Evolutionary conservation across 2,888 invertebrate genomes (phyloP), one percentile per base, ranked within the genome.

Genomic region (Hyposoter dolosus): DNA sequence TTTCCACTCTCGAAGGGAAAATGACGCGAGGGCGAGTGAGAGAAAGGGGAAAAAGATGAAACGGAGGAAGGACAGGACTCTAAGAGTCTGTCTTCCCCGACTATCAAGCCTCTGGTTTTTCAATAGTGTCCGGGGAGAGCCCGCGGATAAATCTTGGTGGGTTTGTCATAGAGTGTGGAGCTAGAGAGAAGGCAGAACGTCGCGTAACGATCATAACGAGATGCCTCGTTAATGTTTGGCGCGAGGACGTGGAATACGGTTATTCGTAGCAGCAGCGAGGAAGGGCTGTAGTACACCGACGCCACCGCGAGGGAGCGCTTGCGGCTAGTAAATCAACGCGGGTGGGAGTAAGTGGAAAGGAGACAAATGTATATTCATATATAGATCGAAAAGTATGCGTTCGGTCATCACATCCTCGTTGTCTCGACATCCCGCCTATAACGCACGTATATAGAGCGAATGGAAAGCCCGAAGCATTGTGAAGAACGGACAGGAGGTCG

Each of bases 191-290:
- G 32, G 19, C 78, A 28, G 35, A 4, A 53, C 76, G 76, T 75
- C 77, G 79, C 75, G 88, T 88, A 90, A 89, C 88, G 89, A 90
- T 90, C 91, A 87, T 92, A 93, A 92, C 93, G 93, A 82, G 75
- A 93, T 91, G 92, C 89, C 93, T 93, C 90, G 93, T 93, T 93
- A 93, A 93, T 93, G 92, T 92, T 92, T 89, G 89, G 90, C 91
- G 90, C 84, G 63, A 66, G 72, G 82, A 63, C 66, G 75, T 19
- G 43, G 35, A 19, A 35, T 43, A 45, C 12, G 32, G n/a, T 19
- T n/a, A n/a, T n/a, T n/a, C n/a, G n/a, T n/a, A n/a, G n/a, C 43
- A 1, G 40, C 10, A 23, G 15, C 23, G 45, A 28, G n/a, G 32
- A 32, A 43, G 65, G 53, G 23, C 82, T 71, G 53, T 45, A 45